Conservation (phyloP, 2,888 invertebrate species). For the Nephrotoma flavescens region DNA sequence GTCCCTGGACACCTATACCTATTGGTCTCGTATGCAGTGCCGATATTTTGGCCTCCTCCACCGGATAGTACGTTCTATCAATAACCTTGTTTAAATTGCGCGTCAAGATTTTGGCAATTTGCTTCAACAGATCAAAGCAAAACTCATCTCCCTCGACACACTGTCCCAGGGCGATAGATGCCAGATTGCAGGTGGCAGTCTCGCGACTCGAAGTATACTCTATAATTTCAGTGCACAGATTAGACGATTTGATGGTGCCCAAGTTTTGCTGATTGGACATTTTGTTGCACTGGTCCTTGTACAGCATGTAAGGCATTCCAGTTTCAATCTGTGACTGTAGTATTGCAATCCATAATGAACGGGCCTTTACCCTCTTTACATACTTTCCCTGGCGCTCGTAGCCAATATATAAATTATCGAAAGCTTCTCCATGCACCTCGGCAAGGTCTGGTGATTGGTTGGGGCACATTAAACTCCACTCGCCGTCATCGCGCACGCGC, state of each 20-base stretch:
- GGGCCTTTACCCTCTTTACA: slow-evolving; percentile 78
- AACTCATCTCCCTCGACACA: slow-evolving; percentile 48
- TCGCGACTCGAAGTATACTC: slow-evolving; percentile 79
- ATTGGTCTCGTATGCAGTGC: slow-evolving; percentile 70
- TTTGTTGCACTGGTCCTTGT: slow-evolving; percentile 83
- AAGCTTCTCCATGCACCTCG: slow-evolving; percentile 85
- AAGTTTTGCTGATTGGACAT: slow-evolving; percentile 93
- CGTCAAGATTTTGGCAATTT: slow-evolving; percentile 70
- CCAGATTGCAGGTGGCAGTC: slow-evolving; percentile 88
- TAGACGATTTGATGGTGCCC: slow-evolving; percentile 90
- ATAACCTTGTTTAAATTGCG: slow-evolving; percentile 86
- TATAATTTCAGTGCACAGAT: slow-evolving; percentile 89
- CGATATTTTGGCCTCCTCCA: slow-evolving; percentile 65
- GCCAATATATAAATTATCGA: too few species aligned
- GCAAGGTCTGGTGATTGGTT: slow-evolving; percentile 70
- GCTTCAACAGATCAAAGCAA: slow-evolving; percentile 68
- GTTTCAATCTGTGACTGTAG: slow-evolving; percentile 87
- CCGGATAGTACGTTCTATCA: slow-evolving; percentile 84
- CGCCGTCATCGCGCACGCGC: slow-evolving; percentile 59
- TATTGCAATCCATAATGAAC: slow-evolving; percentile 78
- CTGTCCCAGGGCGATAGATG: slow-evolving; percentile 85
- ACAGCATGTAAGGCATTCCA: slow-evolving; percentile 87
- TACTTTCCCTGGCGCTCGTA: slow-evolving; percentile 63
- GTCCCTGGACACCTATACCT: slow-evolving; percentile 84
- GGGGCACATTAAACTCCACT: slow-evolving; percentile 92